Conservation (phyloP, 2,113 vertebrate genomes). For the Crotalus horridus region DNA sequence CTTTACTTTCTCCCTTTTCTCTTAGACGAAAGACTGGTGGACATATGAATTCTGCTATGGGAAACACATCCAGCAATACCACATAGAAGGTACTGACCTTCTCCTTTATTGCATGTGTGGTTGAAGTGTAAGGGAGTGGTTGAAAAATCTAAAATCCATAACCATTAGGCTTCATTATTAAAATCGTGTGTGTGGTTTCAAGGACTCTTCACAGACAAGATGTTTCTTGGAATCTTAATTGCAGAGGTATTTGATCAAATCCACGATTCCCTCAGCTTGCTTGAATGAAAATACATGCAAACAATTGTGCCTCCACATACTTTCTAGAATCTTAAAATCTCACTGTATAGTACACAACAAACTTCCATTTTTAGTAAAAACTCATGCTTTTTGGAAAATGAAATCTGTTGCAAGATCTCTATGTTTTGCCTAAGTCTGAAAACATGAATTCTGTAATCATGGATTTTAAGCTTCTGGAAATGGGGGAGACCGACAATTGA, state of each 20-base stretch:
- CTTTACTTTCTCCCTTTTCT: background rate
- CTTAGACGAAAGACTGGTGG: slow-evolving; percentile 97
- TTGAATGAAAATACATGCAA: background rate
- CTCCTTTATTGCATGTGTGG: background rate
- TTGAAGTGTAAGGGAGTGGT: background rate
- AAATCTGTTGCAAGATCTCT: background rate
- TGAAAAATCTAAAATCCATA: background rate
- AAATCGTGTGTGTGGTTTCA: background rate
- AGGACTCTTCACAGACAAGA: background rate
- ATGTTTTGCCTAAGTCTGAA: background rate
- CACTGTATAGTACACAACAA: background rate
- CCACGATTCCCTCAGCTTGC: background rate
- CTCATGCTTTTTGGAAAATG: background rate
- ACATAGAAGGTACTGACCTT: slow-evolving; percentile 79
- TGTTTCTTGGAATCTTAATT: background rate
- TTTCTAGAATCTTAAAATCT: background rate
- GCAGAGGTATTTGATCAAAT: background rate
- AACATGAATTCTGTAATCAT: background rate
- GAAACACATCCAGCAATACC: slow-evolving; percentile 89
- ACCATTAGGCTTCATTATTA: background rate
- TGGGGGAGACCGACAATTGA: background rate
- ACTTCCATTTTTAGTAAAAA: background rate
- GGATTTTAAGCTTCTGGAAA: background rate
- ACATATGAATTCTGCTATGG: slow-evolving; percentile 93
- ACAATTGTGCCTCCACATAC: background rate